Evolutionary conservation across 2,797 vertebrate species (phyloP), one percentile per base, ranked within the genome.

Genomic region (Bradypodion ventrale): DNA sequence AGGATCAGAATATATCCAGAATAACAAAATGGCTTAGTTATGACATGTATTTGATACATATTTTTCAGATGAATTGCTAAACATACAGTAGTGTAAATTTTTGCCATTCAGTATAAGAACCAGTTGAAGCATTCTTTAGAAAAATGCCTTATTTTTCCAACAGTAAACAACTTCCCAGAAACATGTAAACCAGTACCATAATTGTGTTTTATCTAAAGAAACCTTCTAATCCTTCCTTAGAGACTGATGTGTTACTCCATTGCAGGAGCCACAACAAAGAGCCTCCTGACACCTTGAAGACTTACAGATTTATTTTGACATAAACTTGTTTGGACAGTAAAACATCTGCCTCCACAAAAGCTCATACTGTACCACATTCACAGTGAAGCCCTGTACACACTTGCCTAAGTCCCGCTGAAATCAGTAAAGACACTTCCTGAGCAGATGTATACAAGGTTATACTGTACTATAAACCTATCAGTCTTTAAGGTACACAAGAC

Each of bases 101-200:
- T 78, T 80, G 59, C 70, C 87, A 83, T 74, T 66, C 37, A 66
- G 21, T 83, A 21, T 80, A 87, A 84, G 68, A 85, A 78, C 62
- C 62, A 59, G 3, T 80, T 79, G 69, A 83, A 80, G 35, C 74
- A 87, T 65, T 56, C 85, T 93, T 92, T 93, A 92, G 86, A 93
- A 93, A 94, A 94, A 93, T 91, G 92, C 90, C 90, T 86, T 83
- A 88, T 91, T 90, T 86, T n/a, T 69, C n/a, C 79, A 88, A 72
- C 12, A 77, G 15, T 42, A 80, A 60, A 75, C 16, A 52, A 21
- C 46, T 68, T 16, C 52, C 40, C 9, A 19, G 87, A 93, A 89
- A 35, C 15, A 74, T 0, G 27, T n/a, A 79, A 60, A 40, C 46
- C 84, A 84, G 87, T 52, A 88, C 40, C 5, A 69, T 60, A 69